Conservation (phyloP, 2,113 vertebrate genomes). For the Malurus elegans region DNA sequence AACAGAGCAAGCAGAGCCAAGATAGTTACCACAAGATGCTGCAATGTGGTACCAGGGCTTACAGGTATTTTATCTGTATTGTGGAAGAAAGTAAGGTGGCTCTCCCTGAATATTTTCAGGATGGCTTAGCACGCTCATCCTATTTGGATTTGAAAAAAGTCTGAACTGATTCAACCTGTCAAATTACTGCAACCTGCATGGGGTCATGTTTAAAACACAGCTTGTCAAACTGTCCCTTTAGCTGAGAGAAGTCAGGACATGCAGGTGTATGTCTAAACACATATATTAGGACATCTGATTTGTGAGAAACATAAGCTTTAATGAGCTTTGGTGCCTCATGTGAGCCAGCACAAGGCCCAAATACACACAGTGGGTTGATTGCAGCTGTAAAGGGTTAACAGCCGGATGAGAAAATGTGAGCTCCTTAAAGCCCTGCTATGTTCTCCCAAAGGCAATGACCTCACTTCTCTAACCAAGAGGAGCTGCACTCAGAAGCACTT, state of each 20-base stretch:
- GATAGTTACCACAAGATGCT: not conserved
- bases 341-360: not conserved
- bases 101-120: not conserved
- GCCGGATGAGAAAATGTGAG: not conserved
- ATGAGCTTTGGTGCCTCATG: not conserved
- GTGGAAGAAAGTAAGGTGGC: not conserved
- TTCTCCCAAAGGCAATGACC: not conserved
- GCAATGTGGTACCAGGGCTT: rapidly evolving
- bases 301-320: not conserved
- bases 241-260: not conserved
- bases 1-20: not conserved
- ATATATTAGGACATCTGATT: not conserved
- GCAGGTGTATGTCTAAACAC: not conserved
- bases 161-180: not conserved
- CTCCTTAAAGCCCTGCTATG: not conserved
- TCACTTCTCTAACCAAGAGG: not conserved
- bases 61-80: not conserved
- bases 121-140: not conserved
- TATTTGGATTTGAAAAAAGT: not conserved
- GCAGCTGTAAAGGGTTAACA: not conserved
- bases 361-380: rapidly evolving
- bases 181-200: not conserved
- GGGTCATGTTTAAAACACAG: not conserved
- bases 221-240: not conserved
- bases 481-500: not conserved